Evolutionary conservation across 2,888 invertebrate species (phyloP).

Genomic region (Synanthedon tipuliformis): DNA sequence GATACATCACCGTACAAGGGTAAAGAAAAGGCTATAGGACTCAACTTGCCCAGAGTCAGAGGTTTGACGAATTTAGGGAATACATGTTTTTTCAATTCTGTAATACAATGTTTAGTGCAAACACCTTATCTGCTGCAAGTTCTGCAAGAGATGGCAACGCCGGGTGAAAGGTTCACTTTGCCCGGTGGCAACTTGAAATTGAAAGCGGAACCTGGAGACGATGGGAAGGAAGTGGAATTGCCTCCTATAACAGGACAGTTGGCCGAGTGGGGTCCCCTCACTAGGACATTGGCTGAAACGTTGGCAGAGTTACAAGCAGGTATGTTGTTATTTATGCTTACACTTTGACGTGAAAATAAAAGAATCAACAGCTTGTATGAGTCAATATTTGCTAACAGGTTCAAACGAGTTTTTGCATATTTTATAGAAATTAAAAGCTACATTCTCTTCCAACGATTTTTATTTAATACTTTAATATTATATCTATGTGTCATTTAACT

Average conservation of each 20-base stretch:
- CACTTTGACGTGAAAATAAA: too few relatives aligned
- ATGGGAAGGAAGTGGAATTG: conserved; percentile 65
- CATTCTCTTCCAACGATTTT: too few relatives aligned
- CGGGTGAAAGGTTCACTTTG: conserved; percentile 77
- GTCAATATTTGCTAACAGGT: too few relatives aligned
- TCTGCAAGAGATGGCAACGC: conserved; percentile 75
- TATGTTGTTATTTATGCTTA: conserved; percentile 13
- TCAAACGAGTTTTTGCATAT: too few relatives aligned
- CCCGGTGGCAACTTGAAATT: conserved; percentile 78
- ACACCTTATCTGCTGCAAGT: conserved; percentile 82
- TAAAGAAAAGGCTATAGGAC: conserved; percentile 42
- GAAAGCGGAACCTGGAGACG: conserved; percentile 37
- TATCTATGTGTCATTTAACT: too few relatives aligned
- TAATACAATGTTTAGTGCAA: conserved; percentile 91
- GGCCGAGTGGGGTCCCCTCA: conserved; percentile 77
- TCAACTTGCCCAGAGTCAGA: conserved; percentile 71
- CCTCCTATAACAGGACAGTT: conserved; percentile 75
- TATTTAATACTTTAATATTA: too few relatives aligned
- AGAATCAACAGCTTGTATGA: too few relatives aligned
- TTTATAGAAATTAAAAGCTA: too few relatives aligned
- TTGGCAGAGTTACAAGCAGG: conserved; percentile 75
- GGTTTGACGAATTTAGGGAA: conserved; percentile 94
- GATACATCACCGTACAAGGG: conserved; percentile 30
- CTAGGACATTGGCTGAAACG: conserved; percentile 76
- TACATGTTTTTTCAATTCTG: conserved; percentile 97